Evolutionary conservation across 2,113 vertebrate genomes (phyloP).

Genomic region (Chitala chitala): DNA sequence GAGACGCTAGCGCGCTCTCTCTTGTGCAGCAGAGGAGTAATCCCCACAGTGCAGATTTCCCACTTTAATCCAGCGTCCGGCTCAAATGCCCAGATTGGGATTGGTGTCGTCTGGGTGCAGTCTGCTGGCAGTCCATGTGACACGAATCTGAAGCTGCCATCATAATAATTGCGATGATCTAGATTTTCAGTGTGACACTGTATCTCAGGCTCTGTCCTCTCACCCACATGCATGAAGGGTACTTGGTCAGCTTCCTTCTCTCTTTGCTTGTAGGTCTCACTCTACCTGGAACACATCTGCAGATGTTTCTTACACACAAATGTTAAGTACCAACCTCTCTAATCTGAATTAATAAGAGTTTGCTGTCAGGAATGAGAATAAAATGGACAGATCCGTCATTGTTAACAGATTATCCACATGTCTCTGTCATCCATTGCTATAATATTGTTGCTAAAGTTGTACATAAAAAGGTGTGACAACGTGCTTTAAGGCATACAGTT

Average conservation of each 20-base stretch:
- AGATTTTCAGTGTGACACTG: not conserved
- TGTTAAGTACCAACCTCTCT: no score
- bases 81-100: conserved; percentile 18
- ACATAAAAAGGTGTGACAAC: no score
- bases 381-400: no score
- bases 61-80: conserved; percentile 36
- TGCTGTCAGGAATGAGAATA: not conserved
- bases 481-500: no score
- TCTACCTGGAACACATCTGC: no score
- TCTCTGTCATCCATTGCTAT: not conserved
- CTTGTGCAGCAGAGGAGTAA: conserved; percentile 38
- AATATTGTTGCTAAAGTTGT: no score
- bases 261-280: not conserved
- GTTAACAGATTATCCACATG: not conserved
- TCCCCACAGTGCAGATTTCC: conserved; percentile 51
- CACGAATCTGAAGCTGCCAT: not conserved
- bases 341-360: not conserved
- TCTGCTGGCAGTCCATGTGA: not conserved
- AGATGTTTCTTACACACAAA: no score
- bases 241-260: not conserved
- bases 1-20: no score
- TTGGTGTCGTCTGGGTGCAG: conserved; percentile 17
- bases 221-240: not conserved
- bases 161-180: conserved; percentile 7
- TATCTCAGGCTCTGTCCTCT: no score